Evolutionary conservation across 2,797 vertebrate species (phyloP).

Genomic region (Salarias fasciatus): DNA sequence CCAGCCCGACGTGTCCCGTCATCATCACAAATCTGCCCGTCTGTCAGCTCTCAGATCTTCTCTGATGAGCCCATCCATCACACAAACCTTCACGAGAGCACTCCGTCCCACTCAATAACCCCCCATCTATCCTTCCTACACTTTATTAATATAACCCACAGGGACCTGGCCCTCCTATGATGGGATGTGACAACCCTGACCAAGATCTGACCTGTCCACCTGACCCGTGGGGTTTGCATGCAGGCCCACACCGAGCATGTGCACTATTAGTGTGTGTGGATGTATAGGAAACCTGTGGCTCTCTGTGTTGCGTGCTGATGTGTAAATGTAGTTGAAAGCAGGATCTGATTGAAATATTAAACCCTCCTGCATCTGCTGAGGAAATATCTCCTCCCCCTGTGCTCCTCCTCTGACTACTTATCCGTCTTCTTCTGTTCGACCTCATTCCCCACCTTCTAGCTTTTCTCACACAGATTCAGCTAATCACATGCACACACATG

Average conservation of each 20-base stretch:
- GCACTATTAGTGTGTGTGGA: neutral
- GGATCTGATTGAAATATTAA: conserved; percentile 10
- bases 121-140: conserved; percentile 36
- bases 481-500: conserved; percentile 38
- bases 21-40: conserved; percentile 47
- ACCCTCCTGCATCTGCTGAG: conserved; percentile 8
- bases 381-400: conserved; percentile 28
- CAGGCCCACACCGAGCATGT: neutral
- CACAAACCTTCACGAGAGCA: conserved; percentile 44
- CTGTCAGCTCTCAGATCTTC: conserved; percentile 40
- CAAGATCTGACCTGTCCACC: conserved; percentile 43
- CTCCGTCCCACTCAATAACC: conserved; percentile 45
- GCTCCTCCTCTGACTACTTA: conserved; percentile 25
- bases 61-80: conserved; percentile 52
- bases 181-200: conserved; percentile 59
- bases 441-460: too few species aligned
- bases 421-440: conserved; percentile 42
- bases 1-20: conserved; percentile 23
- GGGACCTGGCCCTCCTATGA: conserved; percentile 28
- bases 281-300: neutral
- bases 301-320: conserved; percentile 14
- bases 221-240: conserved; percentile 20
- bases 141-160: conserved; percentile 52
- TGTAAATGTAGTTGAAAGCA: neutral
- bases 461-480: conserved; percentile 28